Conservation (phyloP, 2,888 invertebrate genomes). For the Spilosoma lubricipeda region DNA sequence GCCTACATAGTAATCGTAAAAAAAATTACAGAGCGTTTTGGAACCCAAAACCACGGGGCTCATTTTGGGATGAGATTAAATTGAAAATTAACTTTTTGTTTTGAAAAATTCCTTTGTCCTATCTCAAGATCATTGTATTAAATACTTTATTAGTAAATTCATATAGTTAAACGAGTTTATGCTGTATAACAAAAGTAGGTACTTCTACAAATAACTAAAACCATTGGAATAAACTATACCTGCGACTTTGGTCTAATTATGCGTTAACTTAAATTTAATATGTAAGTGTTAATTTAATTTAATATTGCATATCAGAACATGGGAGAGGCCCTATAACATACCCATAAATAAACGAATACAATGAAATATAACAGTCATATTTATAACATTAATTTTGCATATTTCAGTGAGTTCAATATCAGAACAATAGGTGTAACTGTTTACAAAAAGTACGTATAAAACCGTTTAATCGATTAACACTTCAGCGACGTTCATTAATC, state of each 20-base stretch:
- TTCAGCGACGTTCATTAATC: slow-evolving; percentile 22
- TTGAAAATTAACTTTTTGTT: neutral
- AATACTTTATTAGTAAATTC: neutral
- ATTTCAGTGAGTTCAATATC: slow-evolving; percentile 12
- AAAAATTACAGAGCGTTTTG: slow-evolving; percentile 1
- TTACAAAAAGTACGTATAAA: slow-evolving; percentile 14
- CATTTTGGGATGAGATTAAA: neutral
- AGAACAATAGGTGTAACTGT: slow-evolving; percentile 29
- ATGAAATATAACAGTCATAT: neutral
- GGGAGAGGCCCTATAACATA: too few species aligned
- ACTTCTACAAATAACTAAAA: too few species aligned
- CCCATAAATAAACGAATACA: neutral
- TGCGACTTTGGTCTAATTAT: too few species aligned
- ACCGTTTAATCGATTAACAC: slow-evolving; percentile 15
- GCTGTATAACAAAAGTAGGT: too few species aligned
- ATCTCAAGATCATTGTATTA: neutral
- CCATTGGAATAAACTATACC: too few species aligned
- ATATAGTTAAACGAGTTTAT: neutral
- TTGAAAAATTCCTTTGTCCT: neutral
- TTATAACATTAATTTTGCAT: neutral
- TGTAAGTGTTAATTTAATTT: too few species aligned
- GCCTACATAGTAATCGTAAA: slow-evolving; percentile 24
- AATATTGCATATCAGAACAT: too few species aligned
- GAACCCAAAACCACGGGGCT: neutral
- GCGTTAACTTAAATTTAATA: too few species aligned